Conservation (phyloP, 1,140 invertebrate species). For the Papilio xuthus region DNA sequence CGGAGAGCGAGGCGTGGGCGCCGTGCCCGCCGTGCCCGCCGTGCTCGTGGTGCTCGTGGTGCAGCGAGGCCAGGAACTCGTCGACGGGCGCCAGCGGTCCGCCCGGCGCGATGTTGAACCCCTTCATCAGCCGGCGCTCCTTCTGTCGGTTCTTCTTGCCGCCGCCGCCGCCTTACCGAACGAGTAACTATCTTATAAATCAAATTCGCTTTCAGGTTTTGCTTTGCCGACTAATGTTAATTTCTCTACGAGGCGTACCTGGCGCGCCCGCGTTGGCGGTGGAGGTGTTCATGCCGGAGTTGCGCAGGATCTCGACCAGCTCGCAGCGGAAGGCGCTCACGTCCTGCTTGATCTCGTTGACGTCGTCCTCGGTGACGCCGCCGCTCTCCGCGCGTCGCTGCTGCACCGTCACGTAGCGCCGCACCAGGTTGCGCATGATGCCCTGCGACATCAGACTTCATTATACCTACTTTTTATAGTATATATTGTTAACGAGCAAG, state of each 20-base stretch:
- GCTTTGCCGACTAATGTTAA: too few relatives aligned
- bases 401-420: conserved; percentile 97
- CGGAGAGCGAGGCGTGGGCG: conserved; percentile 66
- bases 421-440: conserved; percentile 97
- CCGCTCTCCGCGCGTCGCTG: conserved; percentile 96
- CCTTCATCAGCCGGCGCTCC: conserved; percentile 95
- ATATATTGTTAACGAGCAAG: too few relatives aligned
- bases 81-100: conserved; percentile 87
- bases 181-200: neutral
- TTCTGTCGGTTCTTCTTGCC: conserved; percentile 97
- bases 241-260: conserved; percentile 80
- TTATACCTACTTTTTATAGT: too few relatives aligned
- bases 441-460: conserved; percentile 81
- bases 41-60: conserved; percentile 81
- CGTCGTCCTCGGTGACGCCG: conserved; percentile 99
- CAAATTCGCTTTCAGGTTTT: too few relatives aligned
- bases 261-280: conserved; percentile 88
- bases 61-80: conserved; percentile 87
- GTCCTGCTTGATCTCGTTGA: conserved; percentile 99
- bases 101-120: conserved; percentile 92
- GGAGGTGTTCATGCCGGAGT: conserved; percentile 95
- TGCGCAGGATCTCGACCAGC: conserved; percentile 96
- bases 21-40: conserved; percentile 63
- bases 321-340: conserved; percentile 97
- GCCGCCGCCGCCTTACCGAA: conserved; percentile 86